A percentile compares a stretch with the other conserved stretches of the same genome.
These are phyloP conservation scores for Strigops habroptila DNA, from an alignment of 2,113 vertebrate genomes.

Conservation along the genomic window DNA sequence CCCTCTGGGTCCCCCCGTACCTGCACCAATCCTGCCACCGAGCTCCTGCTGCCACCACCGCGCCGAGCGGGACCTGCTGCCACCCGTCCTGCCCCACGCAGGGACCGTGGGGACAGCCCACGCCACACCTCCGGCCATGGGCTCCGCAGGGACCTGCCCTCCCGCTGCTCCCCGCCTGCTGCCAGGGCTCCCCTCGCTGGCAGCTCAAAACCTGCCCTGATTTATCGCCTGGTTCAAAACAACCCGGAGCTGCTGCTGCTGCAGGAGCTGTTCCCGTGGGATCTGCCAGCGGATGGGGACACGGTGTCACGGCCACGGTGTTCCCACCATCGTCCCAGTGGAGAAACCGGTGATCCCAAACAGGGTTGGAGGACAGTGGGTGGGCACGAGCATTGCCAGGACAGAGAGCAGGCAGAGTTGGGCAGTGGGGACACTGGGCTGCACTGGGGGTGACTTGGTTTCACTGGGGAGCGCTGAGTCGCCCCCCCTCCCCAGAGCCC, in stretches of 20 bases:
- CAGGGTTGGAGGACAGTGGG: accelerated
- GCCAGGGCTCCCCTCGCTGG: neutral
- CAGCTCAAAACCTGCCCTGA: neutral
- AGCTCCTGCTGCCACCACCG: neutral
- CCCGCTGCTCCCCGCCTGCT: neutral
- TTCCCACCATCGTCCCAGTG: accelerated
- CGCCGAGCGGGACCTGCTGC: neutral
- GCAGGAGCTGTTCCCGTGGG: neutral
- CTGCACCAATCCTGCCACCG: neutral
- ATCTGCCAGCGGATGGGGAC: neutral
- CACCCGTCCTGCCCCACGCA: neutral
- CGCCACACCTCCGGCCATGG: neutral
- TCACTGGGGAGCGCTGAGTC: neutral
- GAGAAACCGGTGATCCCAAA: accelerated
- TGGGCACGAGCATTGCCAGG: accelerated
- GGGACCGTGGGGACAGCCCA: neutral
- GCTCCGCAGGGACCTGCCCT: neutral
- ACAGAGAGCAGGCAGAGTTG: neutral
- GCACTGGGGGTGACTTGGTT: neutral
- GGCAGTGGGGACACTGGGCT: neutral
- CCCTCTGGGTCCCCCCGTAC: neutral
- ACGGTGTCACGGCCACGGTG: accelerated
- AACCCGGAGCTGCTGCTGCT: neutral
- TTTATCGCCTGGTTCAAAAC: accelerated
- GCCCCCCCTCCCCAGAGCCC: neutral